Base-by-base conservation (phyloP, 2,113 vertebrate genomes). In the Sebastes fasciatus region DNA sequence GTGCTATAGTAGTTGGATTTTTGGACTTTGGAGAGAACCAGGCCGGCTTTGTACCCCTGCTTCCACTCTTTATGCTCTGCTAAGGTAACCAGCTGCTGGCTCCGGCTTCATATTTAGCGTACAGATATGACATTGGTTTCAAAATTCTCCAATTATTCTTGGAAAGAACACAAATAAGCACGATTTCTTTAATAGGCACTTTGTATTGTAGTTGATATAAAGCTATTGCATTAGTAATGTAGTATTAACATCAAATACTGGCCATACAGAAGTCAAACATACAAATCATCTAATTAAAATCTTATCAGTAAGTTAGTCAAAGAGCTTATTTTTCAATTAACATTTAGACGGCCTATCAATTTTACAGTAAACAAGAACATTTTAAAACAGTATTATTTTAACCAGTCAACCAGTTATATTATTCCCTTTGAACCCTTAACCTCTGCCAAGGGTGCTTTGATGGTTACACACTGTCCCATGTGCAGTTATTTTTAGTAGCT, bases 381-480 rank as follows among this genome's bases (percentile, higher is more conserved):
- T 34, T 26, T 19, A 42, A 52, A 66, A 45, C 21, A 23, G 8
- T 17, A 2, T 8, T 0, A 42, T 71, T 65, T 62, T 3, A n/a
- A 63, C 46, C 14, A 10, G 14, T 51, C 9, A 77, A 55, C 9
- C 43, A 46, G 26, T 60, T 21, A 73, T 58, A 80, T 4, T 34
- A 34, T 70, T 74, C 40, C 19, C 34, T 42, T 16, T 51, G 23
- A 34, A 43, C 67, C 21, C 23, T 52, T 13, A 58, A 76, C 54
- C 54, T 88, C 51, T 13, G 23, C 57, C 61, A 49, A 17, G 23
- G 61, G 51, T 65, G 51, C 7, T 66, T 40, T 16, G 57, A 52
- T 52, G 79, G 40, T 69, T 60, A 74, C 55, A 74, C 55, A 68
- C 40, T 58, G 19, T 45, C 23, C 10, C 46, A n/a, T 69, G 48